Evolutionary conservation across 1,140 invertebrate species (phyloP).

Genomic region (Neodiprion virginianus): DNA sequence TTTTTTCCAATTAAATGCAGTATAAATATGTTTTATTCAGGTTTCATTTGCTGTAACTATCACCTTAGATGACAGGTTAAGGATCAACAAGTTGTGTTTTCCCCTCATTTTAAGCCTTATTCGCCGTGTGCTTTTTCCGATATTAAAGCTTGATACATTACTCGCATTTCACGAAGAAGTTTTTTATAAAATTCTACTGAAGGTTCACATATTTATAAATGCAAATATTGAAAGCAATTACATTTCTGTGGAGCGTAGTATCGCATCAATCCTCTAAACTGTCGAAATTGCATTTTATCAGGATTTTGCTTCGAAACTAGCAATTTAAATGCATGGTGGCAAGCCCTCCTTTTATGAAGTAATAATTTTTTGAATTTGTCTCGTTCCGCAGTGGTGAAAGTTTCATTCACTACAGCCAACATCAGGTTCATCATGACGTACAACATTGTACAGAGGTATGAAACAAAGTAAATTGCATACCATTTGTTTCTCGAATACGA

Average conservation of each 20-base stretch:
- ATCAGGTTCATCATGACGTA: conserved; percentile 94
- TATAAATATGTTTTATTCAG: no score
- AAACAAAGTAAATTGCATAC: conserved; percentile 87
- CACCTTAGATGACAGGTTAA: no score
- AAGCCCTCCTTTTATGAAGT: conserved; percentile 84
- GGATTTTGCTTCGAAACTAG: conserved; percentile 78
- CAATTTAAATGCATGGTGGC: conserved; percentile 82
- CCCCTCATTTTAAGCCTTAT: no score
- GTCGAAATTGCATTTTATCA: conserved; percentile 72
- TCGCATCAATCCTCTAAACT: conserved; percentile 83
- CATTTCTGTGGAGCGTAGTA: conserved; percentile 80
- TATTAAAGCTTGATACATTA: no score
- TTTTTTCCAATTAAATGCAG: no score
- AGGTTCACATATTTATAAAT: background rate
- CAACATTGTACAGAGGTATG: conserved; percentile 83
- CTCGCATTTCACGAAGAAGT: no score
- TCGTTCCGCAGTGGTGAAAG: conserved; percentile 87
- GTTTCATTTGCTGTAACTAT: no score
- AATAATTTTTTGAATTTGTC: conserved; percentile 87
- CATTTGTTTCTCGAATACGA: conserved; percentile 81
- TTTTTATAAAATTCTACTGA: no score
- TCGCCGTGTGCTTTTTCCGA: no score
- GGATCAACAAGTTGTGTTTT: no score
- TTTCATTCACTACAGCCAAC: conserved; percentile 90
- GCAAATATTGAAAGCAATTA: conserved; percentile 45